These are phyloP conservation scores for Molossus molossus DNA, from an alignment of 2,797 vertebrate species.

Conservation along the genomic window DNA sequence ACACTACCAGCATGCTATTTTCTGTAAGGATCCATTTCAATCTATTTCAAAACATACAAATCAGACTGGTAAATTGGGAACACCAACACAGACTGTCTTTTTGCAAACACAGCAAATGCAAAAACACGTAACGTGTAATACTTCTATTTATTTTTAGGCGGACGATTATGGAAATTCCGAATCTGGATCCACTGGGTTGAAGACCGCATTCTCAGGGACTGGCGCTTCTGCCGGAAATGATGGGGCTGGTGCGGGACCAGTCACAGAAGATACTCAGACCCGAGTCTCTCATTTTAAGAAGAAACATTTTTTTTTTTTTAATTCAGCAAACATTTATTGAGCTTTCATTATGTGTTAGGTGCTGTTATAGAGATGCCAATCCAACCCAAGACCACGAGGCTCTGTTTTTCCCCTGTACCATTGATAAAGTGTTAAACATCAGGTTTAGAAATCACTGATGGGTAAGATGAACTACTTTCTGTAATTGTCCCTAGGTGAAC, in stretches of 20 bases:
- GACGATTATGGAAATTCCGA: conserved; percentile 65
- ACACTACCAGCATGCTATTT: conserved; percentile 10
- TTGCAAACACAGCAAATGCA: conserved; percentile 63
- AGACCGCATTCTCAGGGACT: conserved; percentile 48
- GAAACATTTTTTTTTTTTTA: conserved; percentile 6
- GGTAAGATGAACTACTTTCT: background rate
- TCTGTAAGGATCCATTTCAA: conserved; percentile 42
- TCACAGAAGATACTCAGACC: background rate
- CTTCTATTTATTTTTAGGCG: conserved; percentile 75
- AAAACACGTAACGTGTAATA: conserved; percentile 52
- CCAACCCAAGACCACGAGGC: background rate
- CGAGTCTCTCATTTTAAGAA: conserved; percentile 26
- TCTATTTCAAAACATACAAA: conserved; percentile 71
- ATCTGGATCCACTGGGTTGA: conserved; percentile 41
- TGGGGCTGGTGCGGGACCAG: background rate
- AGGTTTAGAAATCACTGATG: background rate
- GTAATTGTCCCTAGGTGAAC: background rate
- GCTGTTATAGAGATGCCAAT: background rate
- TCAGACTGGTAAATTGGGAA: conserved; percentile 63
- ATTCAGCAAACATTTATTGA: background rate
- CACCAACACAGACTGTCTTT: background rate
- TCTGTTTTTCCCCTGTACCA: background rate
- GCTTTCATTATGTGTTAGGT: background rate
- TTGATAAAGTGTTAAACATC: background rate
- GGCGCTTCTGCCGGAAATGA: conserved; percentile 38